Base-by-base conservation (phyloP, 2,797 vertebrate genomes). In the Sebastes umbrosus region DNA sequence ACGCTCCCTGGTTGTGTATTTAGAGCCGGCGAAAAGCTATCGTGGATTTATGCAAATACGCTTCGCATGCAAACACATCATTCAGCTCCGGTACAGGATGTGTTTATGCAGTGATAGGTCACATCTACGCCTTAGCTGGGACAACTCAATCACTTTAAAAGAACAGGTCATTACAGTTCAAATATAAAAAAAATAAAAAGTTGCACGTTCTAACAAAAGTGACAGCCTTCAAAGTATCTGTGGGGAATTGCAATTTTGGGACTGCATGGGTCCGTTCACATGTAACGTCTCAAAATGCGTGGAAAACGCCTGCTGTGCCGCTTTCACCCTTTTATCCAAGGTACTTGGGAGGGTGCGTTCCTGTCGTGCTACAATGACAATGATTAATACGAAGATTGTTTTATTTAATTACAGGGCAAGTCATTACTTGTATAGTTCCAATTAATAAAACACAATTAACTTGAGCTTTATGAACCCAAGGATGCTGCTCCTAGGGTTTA, bases 11-110 rank as follows among this genome's bases (percentile, higher is more conserved):
- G 29, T 6, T 16, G 75, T 73, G 59, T 90, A 86, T 92, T 89
- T 87, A 79, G 52, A 84, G 79, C 14, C 8, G 1, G 58, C 13
- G 76, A 84, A 83, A 85, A 80, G 73, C 72, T 64, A 29, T 67
- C 36, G 50, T 50, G 76, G 77, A 75, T 77, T 63, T 39, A 34
- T 83, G 50, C n/a, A 88, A 68, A 76, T 80, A 73, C 54, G 70
- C 46, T 27, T 83, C 66, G 43, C 78, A 67, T 73, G 29, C 64
- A 74, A 63, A 71, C 72, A 22, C 69, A 54, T 73, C 31, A 25
- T 60, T 74, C 73, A 13, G 73, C 50, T 36, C 14, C 0, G 22
- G 67, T 6, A 0, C 12, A 10, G 58, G 43, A 27, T 54, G 43
- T 75, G 60, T 79, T 83, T 22, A 25, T 55, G 34, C 27, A 46